phyloP scores from a whole-genome alignment of 2,797 vertebrate species.

The Esox lucius region DNA sequence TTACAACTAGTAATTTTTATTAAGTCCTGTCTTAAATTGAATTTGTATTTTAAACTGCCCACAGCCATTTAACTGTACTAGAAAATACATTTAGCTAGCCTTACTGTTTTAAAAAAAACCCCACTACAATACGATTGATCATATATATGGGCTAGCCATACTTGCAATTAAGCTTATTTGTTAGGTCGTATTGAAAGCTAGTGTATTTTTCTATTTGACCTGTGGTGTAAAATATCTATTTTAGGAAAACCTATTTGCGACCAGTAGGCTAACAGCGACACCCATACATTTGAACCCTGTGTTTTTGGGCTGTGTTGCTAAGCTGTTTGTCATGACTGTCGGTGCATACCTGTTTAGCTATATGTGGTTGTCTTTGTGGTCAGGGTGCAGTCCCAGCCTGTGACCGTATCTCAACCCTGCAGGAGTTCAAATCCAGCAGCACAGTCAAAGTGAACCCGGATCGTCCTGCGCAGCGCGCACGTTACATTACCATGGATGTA shows the following conservation, averaged over 20 bases:
- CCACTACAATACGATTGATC: too few relatives aligned
- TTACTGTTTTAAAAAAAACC: not conserved
- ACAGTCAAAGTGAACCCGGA: slow-evolving; percentile 90
- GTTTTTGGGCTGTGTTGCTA: not conserved
- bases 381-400: slow-evolving; percentile 80
- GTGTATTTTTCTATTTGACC: not conserved
- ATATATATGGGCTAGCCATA: not conserved
- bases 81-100: not conserved
- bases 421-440: slow-evolving; percentile 78
- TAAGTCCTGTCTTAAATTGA: not conserved
- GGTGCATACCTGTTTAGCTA: not conserved
- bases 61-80: not conserved
- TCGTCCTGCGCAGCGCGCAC: slow-evolving; percentile 82
- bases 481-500: slow-evolving; percentile 84
- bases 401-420: slow-evolving; percentile 68
- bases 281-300: not conserved
- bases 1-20: not conserved
- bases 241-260: not conserved
- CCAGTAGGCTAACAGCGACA: not conserved
- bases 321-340: slow-evolving; percentile 2
- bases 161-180: not conserved
- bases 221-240: slow-evolving; percentile 5
- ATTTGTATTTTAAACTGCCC: not conserved
- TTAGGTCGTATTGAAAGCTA: not conserved
- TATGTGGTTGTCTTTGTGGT: slow-evolving; percentile 42